Evolutionary conservation across 1,140 invertebrate species (phyloP).

Genomic region (Drosophila kanapiae): DNA sequence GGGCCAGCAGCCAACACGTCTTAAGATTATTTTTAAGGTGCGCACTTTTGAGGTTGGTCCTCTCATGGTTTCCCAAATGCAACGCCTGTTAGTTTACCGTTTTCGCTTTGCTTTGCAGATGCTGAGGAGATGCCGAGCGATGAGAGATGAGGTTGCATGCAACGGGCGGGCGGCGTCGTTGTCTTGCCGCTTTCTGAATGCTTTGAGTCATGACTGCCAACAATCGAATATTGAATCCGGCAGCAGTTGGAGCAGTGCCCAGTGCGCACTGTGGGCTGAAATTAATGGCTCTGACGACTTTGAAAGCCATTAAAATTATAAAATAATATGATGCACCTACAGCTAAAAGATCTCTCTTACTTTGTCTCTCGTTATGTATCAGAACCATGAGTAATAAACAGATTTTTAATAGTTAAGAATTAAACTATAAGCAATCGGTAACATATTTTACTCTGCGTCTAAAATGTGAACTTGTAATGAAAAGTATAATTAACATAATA

Average conservation of each 20-base stretch:
- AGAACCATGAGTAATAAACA: not conserved
- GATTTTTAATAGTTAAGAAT: no score
- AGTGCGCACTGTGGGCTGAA: slow-evolving; percentile 11
- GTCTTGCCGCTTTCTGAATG: slow-evolving; percentile 67
- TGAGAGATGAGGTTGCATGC: slow-evolving; percentile 81
- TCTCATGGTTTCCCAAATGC: slow-evolving; percentile 82
- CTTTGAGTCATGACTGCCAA: slow-evolving; percentile 82
- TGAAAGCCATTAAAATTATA: not conserved
- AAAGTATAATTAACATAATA: no score
- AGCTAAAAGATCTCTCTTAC: not conserved
- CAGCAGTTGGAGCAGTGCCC: slow-evolving; percentile 47
- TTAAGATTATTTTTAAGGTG: slow-evolving; percentile 83
- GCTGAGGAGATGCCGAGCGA: slow-evolving; percentile 60
- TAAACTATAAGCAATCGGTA: no score
- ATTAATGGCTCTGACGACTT: not conserved
- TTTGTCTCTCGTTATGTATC: not conserved
- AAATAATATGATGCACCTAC: not conserved
- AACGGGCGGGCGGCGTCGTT: slow-evolving; percentile 59
- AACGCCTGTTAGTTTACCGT: slow-evolving; percentile 82
- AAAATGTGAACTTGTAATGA: no score
- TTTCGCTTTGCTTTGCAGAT: slow-evolving; percentile 52
- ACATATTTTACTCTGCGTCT: no score
- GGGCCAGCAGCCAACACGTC: slow-evolving; percentile 68
- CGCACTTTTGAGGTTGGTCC: slow-evolving; percentile 82
- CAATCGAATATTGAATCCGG: slow-evolving; percentile 74